These are phyloP conservation scores for Syngnathoides biaculeatus DNA, from an alignment of 2,113 vertebrate genomes.

Conservation along the genomic window DNA sequence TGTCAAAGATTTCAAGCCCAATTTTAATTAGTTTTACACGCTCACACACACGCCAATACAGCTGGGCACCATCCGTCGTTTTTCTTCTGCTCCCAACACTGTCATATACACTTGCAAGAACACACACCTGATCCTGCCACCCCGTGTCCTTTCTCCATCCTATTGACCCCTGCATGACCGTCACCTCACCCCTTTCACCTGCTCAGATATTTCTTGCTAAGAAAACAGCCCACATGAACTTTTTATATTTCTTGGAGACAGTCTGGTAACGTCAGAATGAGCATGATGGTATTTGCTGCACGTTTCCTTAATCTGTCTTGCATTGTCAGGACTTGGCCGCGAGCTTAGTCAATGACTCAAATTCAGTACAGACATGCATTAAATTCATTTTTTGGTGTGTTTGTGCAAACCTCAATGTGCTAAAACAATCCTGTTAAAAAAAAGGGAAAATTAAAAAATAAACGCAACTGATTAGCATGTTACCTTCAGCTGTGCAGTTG, in stretches of 20 bases:
- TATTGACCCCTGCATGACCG: conserved; percentile 44
- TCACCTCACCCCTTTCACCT: conserved; percentile 47
- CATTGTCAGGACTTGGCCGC: conserved; percentile 1
- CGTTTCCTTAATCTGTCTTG: conserved; percentile 8
- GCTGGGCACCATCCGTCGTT: conserved; percentile 66
- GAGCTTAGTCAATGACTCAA: conserved; percentile 7
- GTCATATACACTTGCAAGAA: conserved; percentile 19
- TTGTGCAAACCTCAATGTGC: not conserved
- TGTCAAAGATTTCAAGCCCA: conserved; percentile 69
- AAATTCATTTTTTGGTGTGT: not conserved
- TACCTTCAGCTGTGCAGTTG: too few relatives aligned
- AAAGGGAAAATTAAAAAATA: not conserved
- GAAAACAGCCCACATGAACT: conserved; percentile 40
- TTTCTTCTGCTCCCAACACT: conserved; percentile 26
- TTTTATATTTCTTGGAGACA: conserved; percentile 18
- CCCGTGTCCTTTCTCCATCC: conserved; percentile 19
- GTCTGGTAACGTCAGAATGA: conserved; percentile 15
- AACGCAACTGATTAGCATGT: too few relatives aligned
- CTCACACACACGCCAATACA: conserved; percentile 38
- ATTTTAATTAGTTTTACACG: conserved; percentile 68
- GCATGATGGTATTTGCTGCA: conserved; percentile 3
- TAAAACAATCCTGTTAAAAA: not conserved
- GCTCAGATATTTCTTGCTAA: conserved; percentile 44
- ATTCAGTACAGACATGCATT: not conserved
- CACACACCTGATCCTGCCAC: conserved; percentile 38